Evolutionary conservation across 2,888 invertebrate genomes (phyloP), one percentile per base, ranked within the genome.

Genomic region (Drosophila anomalata): DNA sequence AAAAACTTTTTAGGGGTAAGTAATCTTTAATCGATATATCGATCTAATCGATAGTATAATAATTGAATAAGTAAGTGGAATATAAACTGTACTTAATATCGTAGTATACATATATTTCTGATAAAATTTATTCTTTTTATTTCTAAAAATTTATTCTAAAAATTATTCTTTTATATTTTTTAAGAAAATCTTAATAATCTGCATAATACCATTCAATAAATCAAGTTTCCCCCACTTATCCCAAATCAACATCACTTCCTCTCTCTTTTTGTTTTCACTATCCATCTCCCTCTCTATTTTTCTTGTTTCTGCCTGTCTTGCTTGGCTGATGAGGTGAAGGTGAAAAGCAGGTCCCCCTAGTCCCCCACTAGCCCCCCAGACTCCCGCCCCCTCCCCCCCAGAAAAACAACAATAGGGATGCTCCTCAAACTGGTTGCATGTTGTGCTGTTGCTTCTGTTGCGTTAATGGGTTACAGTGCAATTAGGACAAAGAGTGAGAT

Each of bases 381-480:
- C n/a, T n/a, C n/a, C n/a, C n/a, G 8, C 22, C 44, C 12, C 17
- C 17, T 1, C 22, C 17, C 17, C 17, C 22, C 31, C 39, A 26
- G 55, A 44, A 46, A 44, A 29, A 20, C 22, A 56, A 82, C 79
- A 79, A 74, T 77, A 39, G 68, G 47, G 47, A 77, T 69, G 74
- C 61, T 72, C 73, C 61, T 72, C 73, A n/a, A 65, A 55, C 69
- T 54, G 79, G 72, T 82, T 76, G 63, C 50, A 46, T 59, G 53
- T 44, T 46, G 55, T 46, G 55, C 26, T 65, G 54, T 36, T 71
- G 70, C 22, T 63, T 58, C 42, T 71, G 62, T 50, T 75, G 81
- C 80, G 81, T 82, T 82, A 82, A 82, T 82, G 84, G 87, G 81
- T 82, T 82, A 82, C 87, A 87, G 68, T 84, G 87, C 85, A 87